Percentiles rank a stretch among this genome's conserved stretches.
phyloP scores from a whole-genome alignment of 2,888 invertebrate genomes.

The Sisyra terminalis region DNA sequence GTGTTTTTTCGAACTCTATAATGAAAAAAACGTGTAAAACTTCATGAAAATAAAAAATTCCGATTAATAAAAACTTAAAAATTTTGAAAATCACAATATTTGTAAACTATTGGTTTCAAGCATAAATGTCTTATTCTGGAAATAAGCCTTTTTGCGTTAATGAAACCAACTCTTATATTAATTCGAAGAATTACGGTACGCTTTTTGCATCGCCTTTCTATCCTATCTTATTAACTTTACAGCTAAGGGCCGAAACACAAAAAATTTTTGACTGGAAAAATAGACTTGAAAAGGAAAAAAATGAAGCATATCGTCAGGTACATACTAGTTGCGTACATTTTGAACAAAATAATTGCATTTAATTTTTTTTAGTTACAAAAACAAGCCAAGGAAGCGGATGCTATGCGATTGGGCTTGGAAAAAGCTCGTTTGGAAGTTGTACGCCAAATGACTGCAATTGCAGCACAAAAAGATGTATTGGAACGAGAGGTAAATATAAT shows the following conservation, averaged over 20 bases:
- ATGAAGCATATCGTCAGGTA: constrained; percentile 30
- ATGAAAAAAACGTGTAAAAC: too few relatives aligned
- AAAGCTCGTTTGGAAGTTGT: constrained; percentile 39
- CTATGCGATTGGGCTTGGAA: constrained; percentile 35
- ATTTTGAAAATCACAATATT: too few relatives aligned
- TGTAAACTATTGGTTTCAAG: too few relatives aligned
- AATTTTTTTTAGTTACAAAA: constrained; percentile 30
- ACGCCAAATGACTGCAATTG: constrained; percentile 37
- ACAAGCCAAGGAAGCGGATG: constrained; percentile 38
- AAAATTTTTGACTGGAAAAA: constrained; percentile 28
- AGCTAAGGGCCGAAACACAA: constrained; percentile 31
- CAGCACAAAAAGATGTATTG: constrained; percentile 35
- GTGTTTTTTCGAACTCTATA: too few relatives aligned
- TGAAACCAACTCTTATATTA: too few relatives aligned
- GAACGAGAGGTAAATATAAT: constrained; percentile 33
- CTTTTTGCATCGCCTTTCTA: too few relatives aligned
- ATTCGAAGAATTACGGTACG: too few relatives aligned
- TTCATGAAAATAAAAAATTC: too few relatives aligned
- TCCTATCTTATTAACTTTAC: constrained; percentile 14
- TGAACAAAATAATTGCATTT: constrained; percentile 2
- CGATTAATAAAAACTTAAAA: too few relatives aligned
- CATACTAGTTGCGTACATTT: constrained; percentile 11
- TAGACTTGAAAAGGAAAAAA: constrained; percentile 28
- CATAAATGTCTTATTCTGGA: too few relatives aligned
- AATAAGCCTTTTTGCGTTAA: too few relatives aligned